A percentile compares a stretch with the other conserved stretches of the same genome.
These are phyloP conservation scores for Sphaeridia pumilis DNA, from an alignment of 2,888 invertebrate species.

Conservation along the genomic window DNA sequence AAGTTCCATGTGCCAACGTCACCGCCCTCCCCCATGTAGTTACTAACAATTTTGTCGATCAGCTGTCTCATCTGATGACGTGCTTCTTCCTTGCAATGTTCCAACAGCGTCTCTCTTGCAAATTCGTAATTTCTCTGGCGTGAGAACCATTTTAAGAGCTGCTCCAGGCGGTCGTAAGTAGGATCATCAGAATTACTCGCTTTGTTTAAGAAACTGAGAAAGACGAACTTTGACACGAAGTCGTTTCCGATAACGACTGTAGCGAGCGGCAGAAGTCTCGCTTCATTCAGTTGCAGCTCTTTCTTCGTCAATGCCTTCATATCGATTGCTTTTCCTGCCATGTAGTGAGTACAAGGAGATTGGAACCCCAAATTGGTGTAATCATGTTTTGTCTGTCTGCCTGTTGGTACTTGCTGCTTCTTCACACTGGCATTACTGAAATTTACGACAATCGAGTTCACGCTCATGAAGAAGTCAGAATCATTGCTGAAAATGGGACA, in stretches of 20 bases:
- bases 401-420: conserved; percentile 44
- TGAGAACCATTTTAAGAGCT: conserved; percentile 63
- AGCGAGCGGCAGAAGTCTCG: conserved; percentile 59
- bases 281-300: conserved; percentile 39
- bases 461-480: conserved; percentile 86
- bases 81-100: conserved; percentile 31
- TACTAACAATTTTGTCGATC: conserved; percentile 37
- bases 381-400: too few species aligned
- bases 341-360: neutral
- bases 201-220: conserved; percentile 57
- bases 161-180: conserved; percentile 57
- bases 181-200: conserved; percentile 49
- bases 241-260: conserved; percentile 83
- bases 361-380: neutral
- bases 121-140: conserved; percentile 53
- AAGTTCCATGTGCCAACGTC: conserved; percentile 21
- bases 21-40: conserved; percentile 36
- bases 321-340: conserved; percentile 13
- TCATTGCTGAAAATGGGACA: conserved; percentile 86
- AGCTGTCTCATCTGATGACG: conserved; percentile 31
- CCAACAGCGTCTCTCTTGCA: conserved; percentile 49
- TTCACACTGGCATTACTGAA: conserved; percentile 41
- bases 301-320: conserved; percentile 19
- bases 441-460: conserved; percentile 63
- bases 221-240: conserved; percentile 57